phyloP scores from a whole-genome alignment of 2,797 vertebrate genomes.

The Ptychadena robeensis region DNA sequence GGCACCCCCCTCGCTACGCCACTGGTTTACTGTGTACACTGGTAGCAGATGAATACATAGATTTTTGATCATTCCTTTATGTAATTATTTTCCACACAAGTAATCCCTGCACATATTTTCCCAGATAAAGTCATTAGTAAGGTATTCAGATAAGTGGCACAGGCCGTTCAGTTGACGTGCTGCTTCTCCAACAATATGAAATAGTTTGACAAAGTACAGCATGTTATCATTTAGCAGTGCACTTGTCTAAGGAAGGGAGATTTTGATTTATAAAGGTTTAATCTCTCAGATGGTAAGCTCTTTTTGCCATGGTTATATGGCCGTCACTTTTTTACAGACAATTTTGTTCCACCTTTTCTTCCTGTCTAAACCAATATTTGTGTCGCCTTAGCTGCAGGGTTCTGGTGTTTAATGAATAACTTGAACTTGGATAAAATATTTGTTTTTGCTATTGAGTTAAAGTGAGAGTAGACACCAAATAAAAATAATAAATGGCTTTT shows the following conservation, averaged over 20 bases:
- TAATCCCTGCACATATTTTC: not conserved
- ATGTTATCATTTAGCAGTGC: not conserved
- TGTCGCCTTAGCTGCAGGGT: not conserved
- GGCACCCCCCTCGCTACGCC: no score
- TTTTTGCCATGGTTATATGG: constrained; percentile 13
- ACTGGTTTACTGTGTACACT: no score
- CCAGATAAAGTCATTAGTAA: not conserved
- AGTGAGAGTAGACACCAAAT: not conserved
- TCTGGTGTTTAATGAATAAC: constrained; percentile 33
- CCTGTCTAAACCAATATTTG: constrained; percentile 51
- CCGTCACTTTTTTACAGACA: constrained; percentile 2
- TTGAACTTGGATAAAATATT: constrained; percentile 6
- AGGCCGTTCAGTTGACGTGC: not conserved
- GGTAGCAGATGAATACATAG: not conserved
- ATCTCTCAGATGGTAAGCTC: not conserved
- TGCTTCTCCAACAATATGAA: not conserved
- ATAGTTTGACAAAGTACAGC: not conserved
- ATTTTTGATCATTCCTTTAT: not conserved
- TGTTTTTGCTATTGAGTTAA: constrained; percentile 20
- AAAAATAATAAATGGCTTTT: not conserved
- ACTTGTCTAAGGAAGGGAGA: not conserved
- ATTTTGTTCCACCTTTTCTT: not conserved
- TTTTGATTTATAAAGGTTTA: constrained; percentile 11
- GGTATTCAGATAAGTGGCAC: not conserved
- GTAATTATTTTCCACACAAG: no score